Conservation (phyloP, 2,113 vertebrate species). For the Genyomyrus donnyi region DNA sequence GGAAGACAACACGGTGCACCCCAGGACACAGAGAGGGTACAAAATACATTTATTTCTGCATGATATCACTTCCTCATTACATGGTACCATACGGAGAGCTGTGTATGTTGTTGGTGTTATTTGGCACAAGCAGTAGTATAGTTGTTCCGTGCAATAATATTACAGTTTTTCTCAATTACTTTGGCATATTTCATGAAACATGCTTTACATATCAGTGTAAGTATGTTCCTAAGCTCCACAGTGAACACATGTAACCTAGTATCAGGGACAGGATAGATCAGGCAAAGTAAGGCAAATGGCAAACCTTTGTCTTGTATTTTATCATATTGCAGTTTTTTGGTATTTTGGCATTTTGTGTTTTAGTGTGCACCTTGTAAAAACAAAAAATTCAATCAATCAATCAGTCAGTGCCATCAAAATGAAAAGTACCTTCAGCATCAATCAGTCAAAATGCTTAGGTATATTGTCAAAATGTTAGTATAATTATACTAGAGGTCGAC, state of each 20-base stretch:
- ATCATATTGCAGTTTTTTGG: not conserved
- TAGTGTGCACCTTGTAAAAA: not conserved
- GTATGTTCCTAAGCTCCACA: not conserved
- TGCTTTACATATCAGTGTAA: not conserved
- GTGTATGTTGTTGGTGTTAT: not conserved
- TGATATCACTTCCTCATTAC: not conserved
- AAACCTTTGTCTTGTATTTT: not conserved
- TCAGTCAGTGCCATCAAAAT: not conserved
- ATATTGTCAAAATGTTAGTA: not conserved
- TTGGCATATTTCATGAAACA: not conserved
- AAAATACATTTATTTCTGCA: not conserved
- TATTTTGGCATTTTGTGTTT: not conserved
- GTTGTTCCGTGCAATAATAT: not conserved
- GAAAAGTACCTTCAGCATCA: not conserved
- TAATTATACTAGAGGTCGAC: too few species aligned
- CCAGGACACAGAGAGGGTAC: slow-evolving; percentile 70
- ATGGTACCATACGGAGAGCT: not conserved
- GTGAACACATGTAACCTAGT: not conserved
- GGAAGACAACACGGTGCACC: slow-evolving; percentile 70
- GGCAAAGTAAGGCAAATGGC: not conserved
- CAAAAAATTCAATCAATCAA: not conserved
- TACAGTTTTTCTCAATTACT: not conserved
- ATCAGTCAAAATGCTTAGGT: not conserved
- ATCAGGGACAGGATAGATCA: not conserved
- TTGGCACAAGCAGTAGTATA: not conserved